Evolutionary conservation across 2,888 invertebrate species (phyloP), one percentile per base, ranked within the genome.

Genomic region (Limnephilus marmoratus): DNA sequence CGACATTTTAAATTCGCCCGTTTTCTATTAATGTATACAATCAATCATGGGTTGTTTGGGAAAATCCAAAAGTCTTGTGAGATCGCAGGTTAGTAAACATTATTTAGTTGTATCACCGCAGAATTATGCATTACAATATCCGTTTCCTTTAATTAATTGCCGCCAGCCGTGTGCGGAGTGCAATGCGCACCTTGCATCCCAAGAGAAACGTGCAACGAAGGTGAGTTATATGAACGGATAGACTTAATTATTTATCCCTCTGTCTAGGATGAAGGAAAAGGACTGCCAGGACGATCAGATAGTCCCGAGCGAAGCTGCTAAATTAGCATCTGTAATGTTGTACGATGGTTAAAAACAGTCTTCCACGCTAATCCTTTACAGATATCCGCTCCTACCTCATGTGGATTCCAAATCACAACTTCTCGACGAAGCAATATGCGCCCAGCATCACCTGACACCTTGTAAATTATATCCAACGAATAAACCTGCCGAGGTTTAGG

Each of bases 361-460:
- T 87, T 41, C 53, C 49, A 49, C 13, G 53, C 53, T 87, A 87
- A 87, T 87, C 53, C 87, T 49, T 87, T 87, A 29, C 11, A 31
- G 68, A 7, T 68, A 37, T 45, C 34, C 29, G 87, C 24, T 34
- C 68, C 31, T 68, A 53, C 87, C 91, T 49, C 91, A 68, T 86
- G 91, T 49, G 80, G 91, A 31, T 91, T 91, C 81, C 91, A 81
- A 91, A 91, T 91, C 91, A 91, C 91, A 91, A 86, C 91, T 90
- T 53, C 90, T 86, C 91, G 45, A 81, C 85, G 81, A 45, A n/a
- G 49, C 91, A 91, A 81, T 91, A 91, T 86, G 91, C 91, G 81
- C 91, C 91, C 81, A 34, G 68, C 9, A 86, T 87, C 53, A 29
- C 29, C 53, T 87, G 87, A 86, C 86, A 45, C 86, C n/a, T 53